Evolutionary conservation across 2,888 invertebrate species (phyloP).

Genomic region (Amphiduros pacificus): DNA sequence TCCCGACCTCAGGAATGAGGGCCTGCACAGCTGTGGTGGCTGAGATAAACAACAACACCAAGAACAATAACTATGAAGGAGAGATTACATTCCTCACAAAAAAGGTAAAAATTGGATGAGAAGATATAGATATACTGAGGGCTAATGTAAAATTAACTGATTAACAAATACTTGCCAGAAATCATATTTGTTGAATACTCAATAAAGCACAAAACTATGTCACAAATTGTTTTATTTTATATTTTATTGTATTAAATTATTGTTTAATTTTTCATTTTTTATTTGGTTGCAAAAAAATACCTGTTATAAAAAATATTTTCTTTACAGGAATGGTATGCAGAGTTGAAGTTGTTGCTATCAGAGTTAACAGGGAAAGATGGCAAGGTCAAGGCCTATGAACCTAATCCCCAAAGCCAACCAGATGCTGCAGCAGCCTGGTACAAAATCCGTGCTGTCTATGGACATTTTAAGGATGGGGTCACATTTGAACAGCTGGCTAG

Average conservation of each 20-base stretch:
- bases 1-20: conserved; percentile 45
- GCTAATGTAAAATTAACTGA: no score
- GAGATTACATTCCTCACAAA: conserved; percentile 42
- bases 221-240: no score
- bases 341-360: conserved; percentile 34
- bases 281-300: no score
- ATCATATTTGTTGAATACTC: no score
- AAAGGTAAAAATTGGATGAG: no score
- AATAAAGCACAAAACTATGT: no score
- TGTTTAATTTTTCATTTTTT: no score
- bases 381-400: conserved; percentile 31
- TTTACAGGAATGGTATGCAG: conserved; percentile 42
- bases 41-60: conserved; percentile 35
- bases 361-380: conserved; percentile 36
- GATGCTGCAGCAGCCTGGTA: conserved; percentile 40
- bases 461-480: conserved; percentile 32
- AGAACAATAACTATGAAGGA: conserved; percentile 36
- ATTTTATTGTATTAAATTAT: no score
- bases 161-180: no score
- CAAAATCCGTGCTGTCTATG: conserved; percentile 45
- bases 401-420: conserved; percentile 33
- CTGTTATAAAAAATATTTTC: neutral
- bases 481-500: conserved; percentile 25
- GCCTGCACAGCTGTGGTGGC: conserved; percentile 48
- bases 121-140: no score